Evolutionary conservation across 2,888 invertebrate genomes (phyloP).

Genomic region (Hetaerina titia): DNA sequence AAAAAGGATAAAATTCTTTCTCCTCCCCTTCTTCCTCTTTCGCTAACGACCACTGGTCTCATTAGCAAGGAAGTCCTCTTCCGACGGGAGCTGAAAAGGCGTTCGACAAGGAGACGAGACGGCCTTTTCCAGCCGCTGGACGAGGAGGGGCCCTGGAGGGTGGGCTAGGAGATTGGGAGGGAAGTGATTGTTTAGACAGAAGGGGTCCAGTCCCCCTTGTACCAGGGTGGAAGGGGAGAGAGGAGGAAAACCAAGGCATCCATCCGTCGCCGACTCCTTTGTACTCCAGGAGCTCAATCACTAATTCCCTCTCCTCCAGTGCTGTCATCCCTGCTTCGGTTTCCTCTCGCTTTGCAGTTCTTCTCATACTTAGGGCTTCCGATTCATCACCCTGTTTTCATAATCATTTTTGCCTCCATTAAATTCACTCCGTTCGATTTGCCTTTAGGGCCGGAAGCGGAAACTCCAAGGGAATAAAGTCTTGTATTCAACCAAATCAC

Average conservation of each 20-base stretch:
- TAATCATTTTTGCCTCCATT: too few relatives aligned
- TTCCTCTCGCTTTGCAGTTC: too few relatives aligned
- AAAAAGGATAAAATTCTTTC: neutral
- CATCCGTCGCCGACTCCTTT: neutral
- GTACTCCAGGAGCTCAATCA: neutral
- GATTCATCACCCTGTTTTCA: too few relatives aligned
- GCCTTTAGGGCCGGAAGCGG: too few relatives aligned
- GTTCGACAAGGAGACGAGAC: slow-evolving; percentile 8
- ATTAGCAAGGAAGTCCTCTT: slow-evolving; percentile 6
- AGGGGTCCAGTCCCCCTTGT: neutral
- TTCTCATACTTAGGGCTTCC: too few relatives aligned
- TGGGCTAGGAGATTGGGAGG: neutral
- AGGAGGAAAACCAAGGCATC: neutral
- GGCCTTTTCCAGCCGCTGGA: neutral
- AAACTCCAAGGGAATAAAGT: too few relatives aligned
- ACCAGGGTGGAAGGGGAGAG: neutral
- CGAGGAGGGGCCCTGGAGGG: neutral
- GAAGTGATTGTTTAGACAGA: neutral
- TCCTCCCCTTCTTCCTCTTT: neutral
- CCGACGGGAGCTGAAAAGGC: slow-evolving; percentile 1
- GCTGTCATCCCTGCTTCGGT: too few relatives aligned
- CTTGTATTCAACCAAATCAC: too few relatives aligned
- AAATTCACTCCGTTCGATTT: too few relatives aligned
- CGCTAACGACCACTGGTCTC: slow-evolving; percentile 19
- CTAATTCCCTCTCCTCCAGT: too few relatives aligned